These are phyloP conservation scores for Erethizon dorsatum DNA, from an alignment of 2,797 vertebrate genomes.

Conservation along the genomic window DNA sequence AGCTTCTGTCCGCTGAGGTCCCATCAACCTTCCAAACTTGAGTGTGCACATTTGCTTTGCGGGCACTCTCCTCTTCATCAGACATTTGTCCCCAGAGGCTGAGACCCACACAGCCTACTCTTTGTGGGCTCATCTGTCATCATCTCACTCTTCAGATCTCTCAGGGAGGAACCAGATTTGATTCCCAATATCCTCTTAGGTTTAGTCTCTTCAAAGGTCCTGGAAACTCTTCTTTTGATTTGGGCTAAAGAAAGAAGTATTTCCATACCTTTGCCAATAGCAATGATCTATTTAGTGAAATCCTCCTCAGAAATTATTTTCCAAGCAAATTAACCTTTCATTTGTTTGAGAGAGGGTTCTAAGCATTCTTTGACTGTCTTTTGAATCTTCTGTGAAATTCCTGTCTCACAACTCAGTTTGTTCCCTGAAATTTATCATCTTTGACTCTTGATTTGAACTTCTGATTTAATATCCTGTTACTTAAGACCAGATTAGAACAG, in stretches of 20 bases:
- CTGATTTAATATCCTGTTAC: constrained; percentile 37
- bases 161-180: neutral
- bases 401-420: neutral
- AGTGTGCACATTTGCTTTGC: neutral
- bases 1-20: neutral
- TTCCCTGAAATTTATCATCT: constrained; percentile 52
- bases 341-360: constrained; percentile 2
- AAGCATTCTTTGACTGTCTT: neutral
- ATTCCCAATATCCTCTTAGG: neutral
- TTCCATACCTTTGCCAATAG: neutral
- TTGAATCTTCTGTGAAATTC: constrained; percentile 44
- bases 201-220: neutral
- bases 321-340: neutral
- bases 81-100: neutral
- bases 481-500: constrained; percentile 54
- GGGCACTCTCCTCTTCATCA: neutral
- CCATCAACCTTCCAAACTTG: neutral
- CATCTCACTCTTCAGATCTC: neutral
- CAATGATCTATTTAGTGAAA: neutral
- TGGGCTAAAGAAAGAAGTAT: constrained; percentile 15
- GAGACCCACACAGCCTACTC: neutral
- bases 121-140: neutral
- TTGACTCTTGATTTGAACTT: constrained; percentile 54
- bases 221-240: neutral
- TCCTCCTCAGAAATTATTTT: neutral